Base-by-base conservation (phyloP, 2,888 invertebrate species). In the Thymelicus lineola region DNA sequence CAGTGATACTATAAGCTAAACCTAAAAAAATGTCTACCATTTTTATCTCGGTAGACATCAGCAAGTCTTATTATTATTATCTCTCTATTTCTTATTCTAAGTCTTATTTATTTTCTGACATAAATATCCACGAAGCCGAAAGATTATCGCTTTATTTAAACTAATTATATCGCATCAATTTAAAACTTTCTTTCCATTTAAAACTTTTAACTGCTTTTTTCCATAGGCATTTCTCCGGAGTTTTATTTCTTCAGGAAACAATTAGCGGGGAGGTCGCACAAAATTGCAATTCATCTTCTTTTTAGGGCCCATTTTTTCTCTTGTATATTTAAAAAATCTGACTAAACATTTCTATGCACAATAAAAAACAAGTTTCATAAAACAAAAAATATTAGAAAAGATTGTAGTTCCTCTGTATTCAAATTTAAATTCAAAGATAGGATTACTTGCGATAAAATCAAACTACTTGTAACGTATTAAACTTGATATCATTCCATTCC, bases 261-360 rank as follows among this genome's bases (percentile, higher is more conserved):
- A 64, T 64, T 64, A 63, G 50, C 36, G 38, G 38, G 62, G 63
- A 63, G 63, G 63, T 63, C 63, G 63, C 14, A 62, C 35, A 62
- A 62, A 62, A 62, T 50, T 50, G 48, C 62, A 50, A 62, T 48
- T 62, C 62, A 62, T 62, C 62, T 14, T 35, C 53, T 57, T 57
- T 57, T 35, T 36, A 35, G n/a, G 14, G 9, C n/a, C n/a, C 14
- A 36, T 36, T n/a, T 35, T 36, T 57, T 57, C 35, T 7, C 1
- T 35, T 36, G 1, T 42, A 10, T 35, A 14, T 35, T 55, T 28
- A 20, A 35, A 48, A n/a, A 28, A 28, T 14, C 6, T 28, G 55
- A 55, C 35, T 55, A 55, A 28, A 17, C 50, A 50, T 50, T 50
- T 50, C n/a, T n/a, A 50, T 15, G 7, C 9, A 17, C 28, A 28